These are phyloP conservation scores for Meteorus sp. DNA, from an alignment of 1,140 invertebrate genomes.

Conservation along the genomic window DNA sequence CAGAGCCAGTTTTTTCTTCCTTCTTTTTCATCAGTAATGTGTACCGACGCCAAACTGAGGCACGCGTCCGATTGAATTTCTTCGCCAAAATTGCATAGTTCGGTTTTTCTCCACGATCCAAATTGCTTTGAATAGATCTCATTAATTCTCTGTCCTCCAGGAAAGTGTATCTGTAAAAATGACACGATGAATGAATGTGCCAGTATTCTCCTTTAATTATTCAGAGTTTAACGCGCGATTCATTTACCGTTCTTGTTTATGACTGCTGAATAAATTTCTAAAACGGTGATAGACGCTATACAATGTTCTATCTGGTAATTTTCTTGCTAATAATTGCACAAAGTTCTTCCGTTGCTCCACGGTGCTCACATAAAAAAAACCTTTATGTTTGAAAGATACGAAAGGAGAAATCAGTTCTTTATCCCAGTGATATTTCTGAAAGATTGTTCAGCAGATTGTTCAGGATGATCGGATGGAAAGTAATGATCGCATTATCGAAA, in stretches of 20 bases:
- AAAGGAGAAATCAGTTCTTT: background rate
- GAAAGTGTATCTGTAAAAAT: no score
- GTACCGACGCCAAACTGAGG: slow-evolving; percentile 48
- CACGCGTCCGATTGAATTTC: slow-evolving; percentile 42
- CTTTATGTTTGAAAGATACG: background rate
- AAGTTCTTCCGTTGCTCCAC: background rate
- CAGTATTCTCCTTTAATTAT: no score
- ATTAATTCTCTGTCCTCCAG: no score
- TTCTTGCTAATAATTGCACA: background rate
- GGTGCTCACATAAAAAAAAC: background rate
- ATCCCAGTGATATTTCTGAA: background rate
- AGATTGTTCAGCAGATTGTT: no score
- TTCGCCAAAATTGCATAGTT: background rate
- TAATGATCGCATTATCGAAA: background rate
- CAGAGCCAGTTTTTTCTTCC: background rate
- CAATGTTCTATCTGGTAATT: no score
- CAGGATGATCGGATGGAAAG: background rate
- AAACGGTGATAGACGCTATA: no score
- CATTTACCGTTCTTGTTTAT: no score
- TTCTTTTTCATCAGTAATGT: slow-evolving; percentile 30
- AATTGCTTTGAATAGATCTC: no score
- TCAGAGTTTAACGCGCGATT: no score
- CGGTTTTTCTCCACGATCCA: background rate
- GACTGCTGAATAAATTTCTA: no score
- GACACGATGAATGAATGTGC: no score